Evolutionary conservation across 1,140 invertebrate species (phyloP).

Genomic region (Ips typographus): DNA sequence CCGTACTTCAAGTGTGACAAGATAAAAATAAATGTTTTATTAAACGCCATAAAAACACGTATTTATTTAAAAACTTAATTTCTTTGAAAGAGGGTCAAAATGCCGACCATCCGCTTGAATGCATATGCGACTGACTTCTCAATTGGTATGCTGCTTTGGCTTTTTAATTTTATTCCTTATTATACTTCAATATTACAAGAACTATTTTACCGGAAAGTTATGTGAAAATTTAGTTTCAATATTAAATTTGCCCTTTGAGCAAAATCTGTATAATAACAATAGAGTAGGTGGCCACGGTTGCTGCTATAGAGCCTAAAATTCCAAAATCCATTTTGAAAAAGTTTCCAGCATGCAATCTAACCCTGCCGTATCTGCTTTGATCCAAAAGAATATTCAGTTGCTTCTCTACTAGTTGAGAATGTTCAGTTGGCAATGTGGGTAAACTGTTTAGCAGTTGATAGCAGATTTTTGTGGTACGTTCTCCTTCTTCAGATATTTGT

Average conservation of each 20-base stretch:
- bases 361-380: constrained; percentile 10
- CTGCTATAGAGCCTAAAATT: constrained; percentile 11
- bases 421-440: background rate
- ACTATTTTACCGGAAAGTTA: no score
- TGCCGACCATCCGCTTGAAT: no score
- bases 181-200: no score
- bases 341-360: constrained; percentile 7
- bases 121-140: no score
- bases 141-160: no score
- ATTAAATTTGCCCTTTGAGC: constrained; percentile 24
- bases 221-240: background rate
- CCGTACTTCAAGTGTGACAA: no score
- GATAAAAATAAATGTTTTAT: no score
- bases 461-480: background rate
- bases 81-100: no score
- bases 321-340: constrained; percentile 16
- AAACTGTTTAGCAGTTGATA: constrained; percentile 2
- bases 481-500: background rate
- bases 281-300: constrained; percentile 22
- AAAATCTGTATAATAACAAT: constrained; percentile 28
- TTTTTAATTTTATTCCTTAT: no score
- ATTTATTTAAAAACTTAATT: no score
- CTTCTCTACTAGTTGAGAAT: constrained; percentile 11
- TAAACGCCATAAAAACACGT: no score
- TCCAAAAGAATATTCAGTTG: constrained; percentile 12